These are phyloP conservation scores for Euspilapteryx auroguttella DNA, from an alignment of 2,888 invertebrate genomes.

Conservation along the genomic window DNA sequence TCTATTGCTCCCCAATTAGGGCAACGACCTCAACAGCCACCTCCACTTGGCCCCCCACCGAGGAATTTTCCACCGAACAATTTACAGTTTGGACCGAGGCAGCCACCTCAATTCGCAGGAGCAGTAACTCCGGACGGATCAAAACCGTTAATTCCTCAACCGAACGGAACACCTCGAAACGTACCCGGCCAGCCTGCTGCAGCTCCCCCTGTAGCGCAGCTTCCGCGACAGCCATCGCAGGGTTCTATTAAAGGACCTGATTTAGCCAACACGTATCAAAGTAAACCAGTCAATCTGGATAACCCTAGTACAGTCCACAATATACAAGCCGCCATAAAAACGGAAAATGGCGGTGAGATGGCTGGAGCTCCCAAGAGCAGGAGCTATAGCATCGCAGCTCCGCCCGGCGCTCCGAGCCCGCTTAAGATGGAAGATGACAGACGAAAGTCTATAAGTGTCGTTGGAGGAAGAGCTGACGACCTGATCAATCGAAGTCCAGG, in stretches of 20 bases:
- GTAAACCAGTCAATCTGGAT: constrained; percentile 49
- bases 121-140: constrained; percentile 34
- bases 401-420: constrained; percentile 44
- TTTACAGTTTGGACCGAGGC: constrained; percentile 51
- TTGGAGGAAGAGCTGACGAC: constrained; percentile 43
- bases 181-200: constrained; percentile 13
- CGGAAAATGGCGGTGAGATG: constrained; percentile 36
- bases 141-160: constrained; percentile 17
- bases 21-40: constrained; percentile 27
- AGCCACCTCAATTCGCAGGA: constrained; percentile 26
- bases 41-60: constrained; percentile 26
- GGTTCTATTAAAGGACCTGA: constrained; percentile 35
- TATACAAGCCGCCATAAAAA: constrained; percentile 25
- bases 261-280: constrained; percentile 24
- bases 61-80: constrained; percentile 49
- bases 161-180: constrained; percentile 27
- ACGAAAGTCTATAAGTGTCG: constrained; percentile 47
- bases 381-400: constrained; percentile 56
- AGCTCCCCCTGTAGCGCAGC: constrained; percentile 16
- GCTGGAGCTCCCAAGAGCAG: constrained; percentile 49
- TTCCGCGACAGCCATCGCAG: constrained; percentile 45
- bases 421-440: constrained; percentile 50
- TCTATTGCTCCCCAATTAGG: constrained; percentile 33
- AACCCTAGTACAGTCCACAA: constrained; percentile 31
- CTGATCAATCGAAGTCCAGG: constrained; percentile 32